Conservation (phyloP, 2,888 invertebrate species). For the Acronicta aceris region DNA sequence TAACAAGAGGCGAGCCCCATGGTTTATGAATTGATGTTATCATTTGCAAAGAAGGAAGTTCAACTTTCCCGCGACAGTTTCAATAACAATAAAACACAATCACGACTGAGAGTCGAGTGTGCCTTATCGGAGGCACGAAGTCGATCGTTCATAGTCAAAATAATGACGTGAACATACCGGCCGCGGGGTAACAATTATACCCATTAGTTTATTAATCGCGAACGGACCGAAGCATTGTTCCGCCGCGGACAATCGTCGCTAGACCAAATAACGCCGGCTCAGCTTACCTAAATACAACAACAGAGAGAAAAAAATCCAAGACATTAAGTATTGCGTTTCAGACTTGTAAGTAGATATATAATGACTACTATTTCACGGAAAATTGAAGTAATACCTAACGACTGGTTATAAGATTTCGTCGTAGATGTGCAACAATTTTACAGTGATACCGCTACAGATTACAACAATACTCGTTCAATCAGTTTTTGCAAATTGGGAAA, state of each 20-base stretch:
- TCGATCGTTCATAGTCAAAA: conserved; percentile 85
- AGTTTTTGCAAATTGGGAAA: conserved; percentile 3
- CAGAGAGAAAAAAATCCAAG: conserved; percentile 71
- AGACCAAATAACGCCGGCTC: conserved; percentile 85
- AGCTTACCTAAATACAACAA: conserved; percentile 74
- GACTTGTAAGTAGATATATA: conserved; percentile 52
- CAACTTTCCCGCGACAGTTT: conserved; percentile 73
- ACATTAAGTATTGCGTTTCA: conserved; percentile 71
- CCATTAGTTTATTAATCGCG: conserved; percentile 86
- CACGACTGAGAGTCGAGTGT: conserved; percentile 70
- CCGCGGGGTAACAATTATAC: conserved; percentile 76
- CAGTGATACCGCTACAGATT: not conserved
- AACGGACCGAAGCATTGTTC: conserved; percentile 81
- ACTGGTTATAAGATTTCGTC: conserved; percentile 4
- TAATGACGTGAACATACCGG: conserved; percentile 73
- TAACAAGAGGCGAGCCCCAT: conserved; percentile 3
- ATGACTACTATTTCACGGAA: conserved; percentile 63
- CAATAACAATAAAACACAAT: conserved; percentile 76
- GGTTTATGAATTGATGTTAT: conserved; percentile 57
- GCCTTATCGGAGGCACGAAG: conserved; percentile 84
- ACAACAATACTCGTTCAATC: conserved; percentile 7
- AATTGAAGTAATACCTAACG: conserved; percentile 40
- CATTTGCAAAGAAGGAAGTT: conserved; percentile 71
- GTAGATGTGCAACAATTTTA: not conserved
- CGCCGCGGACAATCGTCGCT: conserved; percentile 80